phyloP scores from a whole-genome alignment of 2,888 invertebrate genomes.

The Drosophila recens region DNA sequence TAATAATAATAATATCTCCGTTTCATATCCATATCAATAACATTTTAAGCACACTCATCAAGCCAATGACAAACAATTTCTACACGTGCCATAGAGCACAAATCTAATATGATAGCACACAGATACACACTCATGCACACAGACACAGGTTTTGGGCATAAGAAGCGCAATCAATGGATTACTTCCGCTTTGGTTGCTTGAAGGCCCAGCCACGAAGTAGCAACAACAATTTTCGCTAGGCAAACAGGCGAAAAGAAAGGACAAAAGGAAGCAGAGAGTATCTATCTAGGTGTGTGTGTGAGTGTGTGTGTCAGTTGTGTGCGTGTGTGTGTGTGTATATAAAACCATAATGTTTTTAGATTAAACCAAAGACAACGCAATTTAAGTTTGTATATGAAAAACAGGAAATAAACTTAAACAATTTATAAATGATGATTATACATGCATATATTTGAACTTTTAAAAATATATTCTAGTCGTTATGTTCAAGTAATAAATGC shows the following conservation, averaged over 20 bases:
- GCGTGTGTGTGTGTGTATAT: constrained; percentile 22
- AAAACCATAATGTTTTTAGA: constrained; percentile 61
- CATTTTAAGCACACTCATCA: constrained; percentile 64
- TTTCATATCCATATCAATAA: constrained; percentile 55
- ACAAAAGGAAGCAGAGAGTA: constrained; percentile 1
- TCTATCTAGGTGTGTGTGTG: constrained; percentile 17
- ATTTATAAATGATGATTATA: constrained; percentile 1
- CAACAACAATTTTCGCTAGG: constrained; percentile 39
- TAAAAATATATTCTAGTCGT: too few relatives aligned
- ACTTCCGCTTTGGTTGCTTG: constrained; percentile 67
- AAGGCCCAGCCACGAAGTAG: constrained; percentile 47
- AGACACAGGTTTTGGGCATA: constrained; percentile 21
- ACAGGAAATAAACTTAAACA: constrained; percentile 48
- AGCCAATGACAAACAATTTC: constrained; percentile 57
- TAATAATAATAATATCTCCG: constrained; percentile 5
- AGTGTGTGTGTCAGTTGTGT: constrained; percentile 17
- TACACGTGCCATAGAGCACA: constrained; percentile 55
- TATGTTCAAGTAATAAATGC: too few relatives aligned
- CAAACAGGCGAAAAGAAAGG: constrained; percentile 21
- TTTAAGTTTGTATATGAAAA: constrained; percentile 62
- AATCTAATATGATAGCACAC: constrained; percentile 46
- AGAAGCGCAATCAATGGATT: constrained; percentile 71
- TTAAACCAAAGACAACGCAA: constrained; percentile 57
- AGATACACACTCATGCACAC: constrained; percentile 6
- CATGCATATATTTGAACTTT: too few relatives aligned